Percentiles rank a stretch among this genome's conserved stretches.
phyloP scores from a whole-genome alignment of 2,113 vertebrate genomes.

The Hystrix cristata region DNA sequence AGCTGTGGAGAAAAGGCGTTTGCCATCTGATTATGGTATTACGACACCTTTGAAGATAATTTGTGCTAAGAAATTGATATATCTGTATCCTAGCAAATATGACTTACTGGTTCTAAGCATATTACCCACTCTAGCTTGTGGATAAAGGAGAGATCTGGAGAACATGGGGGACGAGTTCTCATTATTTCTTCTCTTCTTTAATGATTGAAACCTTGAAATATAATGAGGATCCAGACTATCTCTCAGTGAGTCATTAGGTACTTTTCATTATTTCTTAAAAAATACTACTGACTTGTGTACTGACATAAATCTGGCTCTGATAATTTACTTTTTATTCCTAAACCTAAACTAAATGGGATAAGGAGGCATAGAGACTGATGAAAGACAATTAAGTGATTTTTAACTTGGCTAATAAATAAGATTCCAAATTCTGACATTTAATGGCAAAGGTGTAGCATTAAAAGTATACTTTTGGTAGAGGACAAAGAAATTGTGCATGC shows the following conservation, averaged over 20 bases:
- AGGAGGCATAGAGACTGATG: neutral
- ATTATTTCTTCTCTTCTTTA: neutral
- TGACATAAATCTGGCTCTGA: neutral
- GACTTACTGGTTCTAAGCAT: neutral
- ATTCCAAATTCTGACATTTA: constrained; percentile 1
- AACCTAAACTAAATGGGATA: neutral
- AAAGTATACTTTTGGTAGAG: neutral
- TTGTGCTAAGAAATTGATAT: neutral
- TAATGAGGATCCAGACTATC: neutral
- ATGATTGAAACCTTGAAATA: neutral
- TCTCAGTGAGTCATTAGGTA: neutral
- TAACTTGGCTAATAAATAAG: constrained; percentile 1
- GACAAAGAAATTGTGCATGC: neutral
- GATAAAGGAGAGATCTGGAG: neutral
- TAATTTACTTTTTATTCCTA: neutral
- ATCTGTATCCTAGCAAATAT: neutral
- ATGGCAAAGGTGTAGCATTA: neutral
- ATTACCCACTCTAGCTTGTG: neutral
- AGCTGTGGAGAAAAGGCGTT: neutral
- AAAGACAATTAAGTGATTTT: neutral
- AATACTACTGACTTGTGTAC: neutral
- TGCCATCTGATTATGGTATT: neutral
- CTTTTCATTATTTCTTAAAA: neutral
- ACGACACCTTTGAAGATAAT: neutral
- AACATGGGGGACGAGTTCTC: neutral